A percentile compares a stretch with the other conserved stretches of the same genome.
phyloP scores from a whole-genome alignment of 2,888 invertebrate genomes.

The Synanthedon vespiformis region DNA sequence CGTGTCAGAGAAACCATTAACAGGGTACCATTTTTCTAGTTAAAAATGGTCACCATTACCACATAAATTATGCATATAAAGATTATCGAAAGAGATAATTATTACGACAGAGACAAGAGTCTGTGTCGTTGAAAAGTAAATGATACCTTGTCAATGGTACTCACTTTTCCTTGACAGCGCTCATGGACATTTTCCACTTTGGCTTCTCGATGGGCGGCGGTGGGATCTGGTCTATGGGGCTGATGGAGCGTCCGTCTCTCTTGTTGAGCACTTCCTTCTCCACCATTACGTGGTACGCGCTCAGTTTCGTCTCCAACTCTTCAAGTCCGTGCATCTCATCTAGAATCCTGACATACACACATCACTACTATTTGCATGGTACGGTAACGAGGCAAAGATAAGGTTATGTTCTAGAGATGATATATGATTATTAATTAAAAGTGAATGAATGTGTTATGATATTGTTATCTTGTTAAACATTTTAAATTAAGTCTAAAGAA shows the following conservation, averaged over 20 bases:
- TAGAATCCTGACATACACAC: slow-evolving; percentile 56
- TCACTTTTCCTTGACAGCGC: slow-evolving; percentile 67
- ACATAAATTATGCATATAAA: not conserved
- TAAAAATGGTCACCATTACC: not conserved
- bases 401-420: too few relatives aligned
- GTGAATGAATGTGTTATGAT: too few relatives aligned
- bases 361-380: not conserved
- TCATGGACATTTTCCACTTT: slow-evolving; percentile 80
- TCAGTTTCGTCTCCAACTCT: slow-evolving; percentile 81
- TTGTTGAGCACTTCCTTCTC: slow-evolving; percentile 73
- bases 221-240: slow-evolving; percentile 59
- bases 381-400: too few relatives aligned
- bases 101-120: not conserved
- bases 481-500: too few relatives aligned
- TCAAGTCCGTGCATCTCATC: slow-evolving; percentile 80
- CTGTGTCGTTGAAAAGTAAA: too few relatives aligned
- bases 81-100: not conserved
- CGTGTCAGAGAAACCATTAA: too few relatives aligned
- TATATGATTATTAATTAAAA: not conserved
- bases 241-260: slow-evolving; percentile 53
- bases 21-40: too few relatives aligned
- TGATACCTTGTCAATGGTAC: slow-evolving; percentile 11
- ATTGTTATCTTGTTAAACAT: too few relatives aligned
- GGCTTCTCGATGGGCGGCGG: slow-evolving; percentile 65
- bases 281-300: slow-evolving; percentile 82